These are phyloP conservation scores for Agriopis leucophaearia DNA, from an alignment of 2,888 invertebrate genomes.

Conservation along the genomic window DNA sequence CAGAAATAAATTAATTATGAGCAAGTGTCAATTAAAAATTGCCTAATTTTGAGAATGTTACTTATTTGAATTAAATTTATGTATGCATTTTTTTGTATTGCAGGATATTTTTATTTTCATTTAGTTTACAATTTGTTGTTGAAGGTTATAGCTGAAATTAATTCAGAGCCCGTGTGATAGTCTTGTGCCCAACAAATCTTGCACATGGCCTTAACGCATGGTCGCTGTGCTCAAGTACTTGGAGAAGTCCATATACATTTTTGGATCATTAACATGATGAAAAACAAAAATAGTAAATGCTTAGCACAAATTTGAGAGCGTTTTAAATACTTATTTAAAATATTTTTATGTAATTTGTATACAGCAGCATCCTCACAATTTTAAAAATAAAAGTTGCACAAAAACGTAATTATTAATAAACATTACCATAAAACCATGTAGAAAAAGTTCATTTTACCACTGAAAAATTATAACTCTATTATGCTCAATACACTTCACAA, in stretches of 20 bases:
- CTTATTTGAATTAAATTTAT: too few relatives aligned
- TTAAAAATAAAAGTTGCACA: background rate
- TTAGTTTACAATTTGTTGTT: too few relatives aligned
- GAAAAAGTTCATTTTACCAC: background rate
- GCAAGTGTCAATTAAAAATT: too few relatives aligned
- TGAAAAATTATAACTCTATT: background rate
- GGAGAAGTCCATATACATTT: background rate
- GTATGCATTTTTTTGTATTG: too few relatives aligned
- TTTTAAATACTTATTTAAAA: background rate
- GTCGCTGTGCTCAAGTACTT: too few relatives aligned
- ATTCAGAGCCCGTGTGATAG: too few relatives aligned
- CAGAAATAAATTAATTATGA: too few relatives aligned
- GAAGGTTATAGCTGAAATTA: too few relatives aligned
- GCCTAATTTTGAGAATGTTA: too few relatives aligned
- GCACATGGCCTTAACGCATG: too few relatives aligned
- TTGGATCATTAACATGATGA: background rate
- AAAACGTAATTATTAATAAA: background rate
- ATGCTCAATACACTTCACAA: constrained; percentile 1
- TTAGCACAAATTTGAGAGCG: background rate
- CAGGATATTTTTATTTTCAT: too few relatives aligned
- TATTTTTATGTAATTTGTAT: background rate
- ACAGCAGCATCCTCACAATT: background rate
- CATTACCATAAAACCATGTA: background rate
- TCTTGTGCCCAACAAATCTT: too few relatives aligned
- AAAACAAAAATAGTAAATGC: background rate